These are phyloP conservation scores for Eudasyphora cyanicolor DNA, from an alignment of 2,888 invertebrate species.

Conservation along the genomic window DNA sequence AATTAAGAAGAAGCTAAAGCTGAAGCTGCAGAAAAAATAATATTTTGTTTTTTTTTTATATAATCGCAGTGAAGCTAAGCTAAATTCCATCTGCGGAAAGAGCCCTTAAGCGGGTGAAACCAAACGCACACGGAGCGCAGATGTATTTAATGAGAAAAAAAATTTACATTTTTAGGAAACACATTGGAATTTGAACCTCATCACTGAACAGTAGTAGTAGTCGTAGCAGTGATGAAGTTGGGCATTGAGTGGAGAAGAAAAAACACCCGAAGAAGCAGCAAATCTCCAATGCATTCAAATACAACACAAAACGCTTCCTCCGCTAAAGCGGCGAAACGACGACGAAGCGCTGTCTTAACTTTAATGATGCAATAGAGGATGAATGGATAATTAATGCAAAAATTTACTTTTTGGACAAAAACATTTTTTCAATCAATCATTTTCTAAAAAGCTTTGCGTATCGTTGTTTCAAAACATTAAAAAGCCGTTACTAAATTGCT, in stretches of 20 bases:
- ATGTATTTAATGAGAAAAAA: constrained; percentile 22
- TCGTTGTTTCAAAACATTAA: not conserved
- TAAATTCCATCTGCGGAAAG: not conserved
- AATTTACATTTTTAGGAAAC: constrained; percentile 33
- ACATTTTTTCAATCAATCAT: constrained; percentile 24
- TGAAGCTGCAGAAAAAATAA: constrained; percentile 12
- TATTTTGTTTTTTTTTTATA: constrained; percentile 18
- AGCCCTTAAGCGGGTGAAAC: constrained; percentile 9
- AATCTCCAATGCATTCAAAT: not conserved
- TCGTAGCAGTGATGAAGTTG: too few relatives aligned
- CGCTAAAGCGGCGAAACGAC: not conserved
- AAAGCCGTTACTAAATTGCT: constrained; percentile 7
- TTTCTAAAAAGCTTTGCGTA: constrained; percentile 6
- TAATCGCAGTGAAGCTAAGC: not conserved
- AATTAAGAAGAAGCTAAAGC: constrained; percentile 29
- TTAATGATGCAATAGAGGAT: constrained; percentile 40
- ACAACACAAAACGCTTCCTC: constrained; percentile 24
- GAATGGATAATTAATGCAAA: constrained; percentile 40
- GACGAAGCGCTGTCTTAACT: not conserved
- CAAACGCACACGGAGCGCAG: not conserved
- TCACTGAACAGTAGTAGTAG: not conserved
- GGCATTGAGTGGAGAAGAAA: too few relatives aligned
- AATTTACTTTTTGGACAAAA: not conserved
- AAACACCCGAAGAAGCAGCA: not conserved
- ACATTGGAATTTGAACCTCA: not conserved